Evolutionary conservation across 2,888 invertebrate genomes (phyloP).

Genomic region (Phyto melanocephala): DNA sequence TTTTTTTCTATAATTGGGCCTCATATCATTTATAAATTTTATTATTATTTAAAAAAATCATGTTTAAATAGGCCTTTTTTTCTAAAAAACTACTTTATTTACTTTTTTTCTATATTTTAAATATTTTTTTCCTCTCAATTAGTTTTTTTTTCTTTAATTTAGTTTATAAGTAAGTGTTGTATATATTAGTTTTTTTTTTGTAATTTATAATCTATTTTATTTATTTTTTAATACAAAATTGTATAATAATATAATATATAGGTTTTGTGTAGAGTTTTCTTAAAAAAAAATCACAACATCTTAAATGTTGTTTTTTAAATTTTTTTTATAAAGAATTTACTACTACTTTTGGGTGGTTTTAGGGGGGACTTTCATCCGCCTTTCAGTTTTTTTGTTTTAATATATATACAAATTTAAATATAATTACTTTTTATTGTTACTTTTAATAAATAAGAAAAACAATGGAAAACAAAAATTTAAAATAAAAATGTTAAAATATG

Average conservation of each 20-base stretch:
- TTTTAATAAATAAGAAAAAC: not conserved
- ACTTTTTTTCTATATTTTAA: slow-evolving; percentile 24
- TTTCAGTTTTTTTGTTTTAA: slow-evolving; percentile 71
- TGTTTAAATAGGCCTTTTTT: slow-evolving; percentile 52
- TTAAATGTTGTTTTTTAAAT: slow-evolving; percentile 32
- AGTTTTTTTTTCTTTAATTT: slow-evolving; percentile 41
- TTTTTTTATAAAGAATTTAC: slow-evolving; percentile 60
- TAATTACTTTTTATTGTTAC: not conserved
- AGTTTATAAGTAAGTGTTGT: slow-evolving; percentile 55
- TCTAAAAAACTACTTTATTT: slow-evolving; percentile 54
- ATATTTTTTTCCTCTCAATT: slow-evolving; percentile 35
- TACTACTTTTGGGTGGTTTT: slow-evolving; percentile 68
- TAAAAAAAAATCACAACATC: slow-evolving; percentile 52
- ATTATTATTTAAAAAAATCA: slow-evolving; percentile 31
- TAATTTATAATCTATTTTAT: slow-evolving; percentile 54
- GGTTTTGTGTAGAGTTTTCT: slow-evolving; percentile 60
- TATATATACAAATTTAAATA: slow-evolving; percentile 60
- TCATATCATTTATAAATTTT: slow-evolving; percentile 37
- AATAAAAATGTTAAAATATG: not conserved
- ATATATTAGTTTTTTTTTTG: slow-evolving; percentile 56
- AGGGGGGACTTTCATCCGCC: slow-evolving; percentile 78
- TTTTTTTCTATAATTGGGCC: slow-evolving; percentile 40
- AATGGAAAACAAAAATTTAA: not conserved
- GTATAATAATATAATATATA: slow-evolving; percentile 64
- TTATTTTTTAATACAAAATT: slow-evolving; percentile 58